Base-by-base conservation (phyloP, 1,140 invertebrate species). In the Polyergus mexicanus region DNA sequence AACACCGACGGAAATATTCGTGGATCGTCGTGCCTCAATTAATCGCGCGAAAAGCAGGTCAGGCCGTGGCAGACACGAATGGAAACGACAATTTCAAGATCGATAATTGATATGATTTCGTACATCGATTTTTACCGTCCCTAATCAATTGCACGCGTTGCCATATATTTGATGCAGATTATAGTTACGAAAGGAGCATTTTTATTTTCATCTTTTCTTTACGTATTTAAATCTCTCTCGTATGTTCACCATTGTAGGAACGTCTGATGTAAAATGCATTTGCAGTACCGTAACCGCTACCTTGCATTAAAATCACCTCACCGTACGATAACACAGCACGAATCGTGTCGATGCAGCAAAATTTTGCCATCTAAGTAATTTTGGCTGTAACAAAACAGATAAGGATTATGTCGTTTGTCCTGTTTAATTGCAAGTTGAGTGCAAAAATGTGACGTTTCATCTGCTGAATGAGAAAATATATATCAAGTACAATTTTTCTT, bases 1-100 rank as follows among this genome's bases (percentile, higher is more conserved):
- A 92, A 88, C 86, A 66, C 58, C 86, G 85, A 88, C 87, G 80
- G 81, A 91, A 90, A 93, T 92, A 92, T 87, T 89, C 89, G 87
- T 81, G 87, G 90, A 92, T 91, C 90, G 91, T 84, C 88, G 86
- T 71, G 88, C 75, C 87, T 87, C 84, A 35, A 92, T 92, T 92
- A 89, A 92, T 85, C 90, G 88, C 88, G 71, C 77, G 84, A 71
- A 63, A 87, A 91, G 74, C 89, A 72, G 88, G 88, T 90, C 89
- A 86, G 41, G 62, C 74, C 78, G 85, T 85, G 86, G 86, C 54
- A 47, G 41, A 58, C 35, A 65, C 28, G 47, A 16, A 44, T 2
- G 58, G 19, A 25, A 81, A 71, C 16, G 35, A 71, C 16, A 16
- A 58, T 71, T 58, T 47, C 6, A 16, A 11, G 65, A 80, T 81